A percentile compares a stretch with the other conserved stretches of the same genome.
These are phyloP conservation scores for Apolygus lucorum DNA, from an alignment of 1,140 invertebrate species.

Conservation along the genomic window DNA sequence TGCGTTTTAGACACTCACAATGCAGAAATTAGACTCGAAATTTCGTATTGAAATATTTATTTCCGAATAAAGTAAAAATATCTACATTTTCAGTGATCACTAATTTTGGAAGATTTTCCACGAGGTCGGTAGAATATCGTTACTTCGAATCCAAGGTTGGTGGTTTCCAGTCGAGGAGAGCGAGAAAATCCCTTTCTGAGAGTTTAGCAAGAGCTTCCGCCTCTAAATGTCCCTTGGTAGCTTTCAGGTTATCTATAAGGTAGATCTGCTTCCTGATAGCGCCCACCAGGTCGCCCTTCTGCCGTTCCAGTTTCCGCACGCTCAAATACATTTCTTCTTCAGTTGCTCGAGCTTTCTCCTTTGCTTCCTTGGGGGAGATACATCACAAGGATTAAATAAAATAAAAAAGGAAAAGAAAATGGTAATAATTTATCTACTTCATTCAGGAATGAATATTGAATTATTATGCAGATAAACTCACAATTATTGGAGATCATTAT, in stretches of 20 bases:
- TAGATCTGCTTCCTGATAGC: slow-evolving; percentile 26
- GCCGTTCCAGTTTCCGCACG: slow-evolving; percentile 25
- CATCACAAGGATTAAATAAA: neutral
- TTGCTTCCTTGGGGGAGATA: slow-evolving; percentile 22
- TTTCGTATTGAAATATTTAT: too few species aligned
- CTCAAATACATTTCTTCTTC: slow-evolving; percentile 23
- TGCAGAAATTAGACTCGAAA: too few species aligned
- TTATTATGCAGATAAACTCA: too few species aligned
- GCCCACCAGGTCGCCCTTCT: slow-evolving; percentile 20
- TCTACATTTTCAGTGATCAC: too few species aligned
- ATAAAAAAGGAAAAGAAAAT: too few species aligned
- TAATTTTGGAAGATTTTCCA: too few species aligned
- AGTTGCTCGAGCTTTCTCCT: slow-evolving; percentile 22
- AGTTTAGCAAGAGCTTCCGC: slow-evolving; percentile 1
- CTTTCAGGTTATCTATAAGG: slow-evolving; percentile 27
- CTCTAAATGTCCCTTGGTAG: slow-evolving; percentile 21
- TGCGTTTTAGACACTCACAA: too few species aligned
- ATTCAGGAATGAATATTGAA: too few species aligned
- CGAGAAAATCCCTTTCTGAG: slow-evolving; percentile 22
- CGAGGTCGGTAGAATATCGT: too few species aligned
- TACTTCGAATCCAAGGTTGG: neutral
- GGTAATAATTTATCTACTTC: too few species aligned
- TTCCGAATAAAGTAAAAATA: too few species aligned
- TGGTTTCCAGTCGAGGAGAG: slow-evolving; percentile 14
- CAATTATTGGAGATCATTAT: too few species aligned